Conservation (phyloP, 2,113 vertebrate species). For the Daphoenositta chrysoptera region DNA sequence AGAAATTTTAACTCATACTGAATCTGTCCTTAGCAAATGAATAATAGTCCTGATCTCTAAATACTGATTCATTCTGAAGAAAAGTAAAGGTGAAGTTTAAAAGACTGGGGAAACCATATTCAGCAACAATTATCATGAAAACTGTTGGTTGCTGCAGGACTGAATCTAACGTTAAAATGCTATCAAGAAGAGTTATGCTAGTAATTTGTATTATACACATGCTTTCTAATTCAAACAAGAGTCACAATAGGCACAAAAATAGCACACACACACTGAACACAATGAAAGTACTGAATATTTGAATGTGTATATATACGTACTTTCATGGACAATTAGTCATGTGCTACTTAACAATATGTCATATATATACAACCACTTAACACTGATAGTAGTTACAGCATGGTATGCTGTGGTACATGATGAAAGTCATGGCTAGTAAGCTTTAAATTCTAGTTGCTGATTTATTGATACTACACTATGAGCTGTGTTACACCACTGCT, state of each 20-base stretch:
- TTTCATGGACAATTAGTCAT: neutral
- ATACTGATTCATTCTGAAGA: neutral
- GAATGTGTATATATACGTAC: neutral
- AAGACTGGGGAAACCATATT: neutral
- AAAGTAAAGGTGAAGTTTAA: neutral
- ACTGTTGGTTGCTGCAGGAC: neutral
- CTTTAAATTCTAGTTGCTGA: neutral
- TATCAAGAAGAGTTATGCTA: neutral
- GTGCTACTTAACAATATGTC: neutral
- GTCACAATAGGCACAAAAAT: neutral
- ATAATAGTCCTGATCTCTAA: neutral
- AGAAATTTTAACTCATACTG: neutral
- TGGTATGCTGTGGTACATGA: neutral
- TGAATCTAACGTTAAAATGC: neutral
- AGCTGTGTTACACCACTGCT: neutral
- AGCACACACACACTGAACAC: neutral
- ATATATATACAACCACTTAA: neutral
- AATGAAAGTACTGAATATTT: neutral
- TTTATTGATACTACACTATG: neutral
- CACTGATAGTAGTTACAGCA: neutral
- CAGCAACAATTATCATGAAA: neutral
- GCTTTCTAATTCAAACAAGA: neutral
- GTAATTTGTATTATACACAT: neutral
- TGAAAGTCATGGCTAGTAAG: neutral
- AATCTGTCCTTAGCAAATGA: neutral